phyloP scores from a whole-genome alignment of 1,140 invertebrate genomes.

The Camponotus floridanus region DNA sequence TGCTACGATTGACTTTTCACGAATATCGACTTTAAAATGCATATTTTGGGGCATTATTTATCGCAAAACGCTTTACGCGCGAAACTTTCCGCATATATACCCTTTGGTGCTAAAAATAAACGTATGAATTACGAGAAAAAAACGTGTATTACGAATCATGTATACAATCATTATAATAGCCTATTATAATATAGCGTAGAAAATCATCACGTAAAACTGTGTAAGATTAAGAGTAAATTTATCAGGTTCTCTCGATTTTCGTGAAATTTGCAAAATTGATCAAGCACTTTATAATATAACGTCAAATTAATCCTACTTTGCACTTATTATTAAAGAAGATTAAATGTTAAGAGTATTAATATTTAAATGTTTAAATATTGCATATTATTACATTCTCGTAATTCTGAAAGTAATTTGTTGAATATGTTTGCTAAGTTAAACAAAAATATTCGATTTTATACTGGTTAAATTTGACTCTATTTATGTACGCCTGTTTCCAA shows the following conservation, averaged over 20 bases:
- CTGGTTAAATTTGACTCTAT: conserved; percentile 26
- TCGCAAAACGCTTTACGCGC: neutral
- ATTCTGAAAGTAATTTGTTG: conserved; percentile 25
- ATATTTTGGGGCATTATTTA: conserved; percentile 78
- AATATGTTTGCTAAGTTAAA: neutral
- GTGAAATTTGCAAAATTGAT: conserved; percentile 5
- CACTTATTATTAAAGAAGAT: neutral
- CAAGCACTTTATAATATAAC: neutral
- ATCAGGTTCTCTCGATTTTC: conserved; percentile 6
- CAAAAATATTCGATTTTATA: neutral
- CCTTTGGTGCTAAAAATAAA: conserved; percentile 53
- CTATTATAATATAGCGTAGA: conserved; percentile 35
- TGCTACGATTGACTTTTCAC: conserved; percentile 46
- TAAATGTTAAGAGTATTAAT: neutral
- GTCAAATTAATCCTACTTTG: neutral
- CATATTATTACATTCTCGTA: conserved; percentile 24
- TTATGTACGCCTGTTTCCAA: conserved; percentile 5
- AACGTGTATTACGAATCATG: conserved; percentile 25
- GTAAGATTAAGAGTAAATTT: conserved; percentile 1
- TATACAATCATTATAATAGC: conserved; percentile 26
- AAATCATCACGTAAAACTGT: conserved; percentile 32
- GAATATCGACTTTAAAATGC: conserved; percentile 51
- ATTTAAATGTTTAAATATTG: conserved; percentile 26
- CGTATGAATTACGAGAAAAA: neutral
- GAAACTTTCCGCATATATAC: conserved; percentile 24